phyloP scores from a whole-genome alignment of 2,888 invertebrate species.

The Mesorhabditis belari region DNA sequence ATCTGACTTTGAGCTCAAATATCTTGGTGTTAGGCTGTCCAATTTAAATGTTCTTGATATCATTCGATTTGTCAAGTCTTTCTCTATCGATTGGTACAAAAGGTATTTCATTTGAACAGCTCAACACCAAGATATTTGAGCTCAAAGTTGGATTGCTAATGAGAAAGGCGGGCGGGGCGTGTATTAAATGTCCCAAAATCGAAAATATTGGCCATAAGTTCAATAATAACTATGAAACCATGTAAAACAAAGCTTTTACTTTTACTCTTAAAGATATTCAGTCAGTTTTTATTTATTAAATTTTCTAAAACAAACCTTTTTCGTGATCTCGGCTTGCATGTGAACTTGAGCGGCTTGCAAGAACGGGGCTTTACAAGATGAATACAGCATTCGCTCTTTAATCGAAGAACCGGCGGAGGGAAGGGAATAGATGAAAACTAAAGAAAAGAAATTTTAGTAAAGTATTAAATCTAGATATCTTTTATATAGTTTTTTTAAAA shows the following conservation, averaged over 20 bases:
- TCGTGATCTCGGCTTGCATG: slow-evolving; percentile 72
- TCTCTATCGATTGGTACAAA: slow-evolving; percentile 88
- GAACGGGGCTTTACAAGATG: slow-evolving; percentile 89
- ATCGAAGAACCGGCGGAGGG: slow-evolving; percentile 87
- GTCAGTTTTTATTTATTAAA: background rate
- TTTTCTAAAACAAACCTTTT: slow-evolving; percentile 68
- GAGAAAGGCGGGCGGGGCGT: too few relatives aligned
- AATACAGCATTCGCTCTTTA: slow-evolving; percentile 96
- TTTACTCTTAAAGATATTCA: background rate
- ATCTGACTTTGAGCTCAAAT: too few relatives aligned
- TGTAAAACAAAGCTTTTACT: background rate
- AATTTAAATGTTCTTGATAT: too few relatives aligned
- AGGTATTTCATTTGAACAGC: slow-evolving; percentile 82
- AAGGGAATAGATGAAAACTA: slow-evolving; percentile 97
- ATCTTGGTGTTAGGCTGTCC: too few relatives aligned
- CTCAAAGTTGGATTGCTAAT: too few relatives aligned
- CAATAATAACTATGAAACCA: too few relatives aligned
- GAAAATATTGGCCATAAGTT: too few relatives aligned
- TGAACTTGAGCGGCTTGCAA: slow-evolving; percentile 71
- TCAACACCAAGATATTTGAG: slow-evolving; percentile 33
- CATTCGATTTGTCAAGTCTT: slow-evolving; percentile 71
- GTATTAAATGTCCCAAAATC: too few relatives aligned
- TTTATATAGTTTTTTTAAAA: background rate
- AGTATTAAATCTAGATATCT: background rate
- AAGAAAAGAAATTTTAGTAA: slow-evolving; percentile 71